A percentile compares a stretch with the other conserved stretches of the same genome.
Conservation (phyloP, 2,888 invertebrate genomes). For the Bellardia pandia region DNA sequence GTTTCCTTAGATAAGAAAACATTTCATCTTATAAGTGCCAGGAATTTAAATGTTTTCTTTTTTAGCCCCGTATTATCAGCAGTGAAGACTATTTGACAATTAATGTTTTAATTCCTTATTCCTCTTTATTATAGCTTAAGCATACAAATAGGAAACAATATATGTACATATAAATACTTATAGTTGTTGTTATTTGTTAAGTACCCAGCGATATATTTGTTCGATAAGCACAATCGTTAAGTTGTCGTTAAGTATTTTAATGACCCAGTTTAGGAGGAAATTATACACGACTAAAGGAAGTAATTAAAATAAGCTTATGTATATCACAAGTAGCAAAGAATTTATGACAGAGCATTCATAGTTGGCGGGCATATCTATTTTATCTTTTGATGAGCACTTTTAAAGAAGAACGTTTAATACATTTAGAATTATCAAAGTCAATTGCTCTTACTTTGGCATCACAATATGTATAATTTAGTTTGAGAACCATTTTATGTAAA, state of each 20-base stretch:
- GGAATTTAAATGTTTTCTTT: constrained; percentile 53
- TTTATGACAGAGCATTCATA: constrained; percentile 61
- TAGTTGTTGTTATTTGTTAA: constrained; percentile 57
- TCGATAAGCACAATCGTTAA: constrained; percentile 64
- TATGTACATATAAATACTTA: constrained; percentile 1
- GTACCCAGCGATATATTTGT: constrained; percentile 56
- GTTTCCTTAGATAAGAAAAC: constrained; percentile 58
- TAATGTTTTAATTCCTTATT: constrained; percentile 66
- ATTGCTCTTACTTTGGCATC: not conserved
- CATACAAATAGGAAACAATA: constrained; percentile 24
- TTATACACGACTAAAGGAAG: constrained; percentile 52
- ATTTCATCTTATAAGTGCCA: constrained; percentile 24
- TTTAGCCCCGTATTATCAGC: constrained; percentile 29
- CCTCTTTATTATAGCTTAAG: constrained; percentile 39
- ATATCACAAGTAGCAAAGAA: constrained; percentile 17
- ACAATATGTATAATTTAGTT: not conserved
- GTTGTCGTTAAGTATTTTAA: constrained; percentile 70
- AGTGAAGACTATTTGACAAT: constrained; percentile 62
- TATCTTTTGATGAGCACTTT: too few species aligned
- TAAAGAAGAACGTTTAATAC: not conserved
- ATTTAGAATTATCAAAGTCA: not conserved
- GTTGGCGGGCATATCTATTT: too few species aligned
- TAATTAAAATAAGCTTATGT: constrained; percentile 68
- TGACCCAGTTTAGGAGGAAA: constrained; percentile 68
- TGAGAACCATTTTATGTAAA: too few species aligned